Percentiles rank a stretch among this genome's conserved stretches.
Evolutionary conservation across 1,140 invertebrate genomes (phyloP).

Genomic region (Mycetomoellerius zeteki): DNA sequence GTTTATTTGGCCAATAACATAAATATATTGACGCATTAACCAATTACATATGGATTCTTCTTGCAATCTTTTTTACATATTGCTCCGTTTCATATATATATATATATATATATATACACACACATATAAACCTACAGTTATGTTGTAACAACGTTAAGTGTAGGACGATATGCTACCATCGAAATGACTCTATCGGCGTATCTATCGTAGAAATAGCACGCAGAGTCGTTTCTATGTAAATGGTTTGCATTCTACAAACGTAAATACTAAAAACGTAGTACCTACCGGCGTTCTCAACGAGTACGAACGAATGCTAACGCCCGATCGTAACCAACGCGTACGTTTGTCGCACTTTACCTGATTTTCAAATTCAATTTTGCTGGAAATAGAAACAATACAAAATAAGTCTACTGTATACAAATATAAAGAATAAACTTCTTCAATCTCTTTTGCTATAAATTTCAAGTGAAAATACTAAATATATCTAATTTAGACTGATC

Average conservation of each 20-base stretch:
- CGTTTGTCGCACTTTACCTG: background rate
- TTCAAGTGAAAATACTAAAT: background rate
- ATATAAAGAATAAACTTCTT: background rate
- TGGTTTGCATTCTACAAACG: constrained; percentile 44
- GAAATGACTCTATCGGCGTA: constrained; percentile 46
- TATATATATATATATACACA: too few species aligned
- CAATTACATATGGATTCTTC: background rate
- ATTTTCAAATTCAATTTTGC: constrained; percentile 55
- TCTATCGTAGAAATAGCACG: constrained; percentile 46
- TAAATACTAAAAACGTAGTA: constrained; percentile 66
- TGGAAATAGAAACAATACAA: background rate
- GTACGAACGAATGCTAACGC: constrained; percentile 30
- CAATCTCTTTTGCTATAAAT: background rate
- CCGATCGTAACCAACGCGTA: constrained; percentile 50
- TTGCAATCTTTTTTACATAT: constrained; percentile 5
- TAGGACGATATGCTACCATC: constrained; percentile 6
- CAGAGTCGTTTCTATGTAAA: constrained; percentile 38
- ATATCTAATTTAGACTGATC: background rate
- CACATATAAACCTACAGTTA: background rate
- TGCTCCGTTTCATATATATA: constrained; percentile 3
- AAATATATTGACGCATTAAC: background rate
- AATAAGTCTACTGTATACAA: background rate
- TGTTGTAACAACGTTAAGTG: constrained; percentile 20
- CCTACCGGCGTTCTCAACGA: constrained; percentile 15
- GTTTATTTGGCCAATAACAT: background rate